phyloP scores from a whole-genome alignment of 1,140 invertebrate species.

The Caenorhabditis remanei region DNA sequence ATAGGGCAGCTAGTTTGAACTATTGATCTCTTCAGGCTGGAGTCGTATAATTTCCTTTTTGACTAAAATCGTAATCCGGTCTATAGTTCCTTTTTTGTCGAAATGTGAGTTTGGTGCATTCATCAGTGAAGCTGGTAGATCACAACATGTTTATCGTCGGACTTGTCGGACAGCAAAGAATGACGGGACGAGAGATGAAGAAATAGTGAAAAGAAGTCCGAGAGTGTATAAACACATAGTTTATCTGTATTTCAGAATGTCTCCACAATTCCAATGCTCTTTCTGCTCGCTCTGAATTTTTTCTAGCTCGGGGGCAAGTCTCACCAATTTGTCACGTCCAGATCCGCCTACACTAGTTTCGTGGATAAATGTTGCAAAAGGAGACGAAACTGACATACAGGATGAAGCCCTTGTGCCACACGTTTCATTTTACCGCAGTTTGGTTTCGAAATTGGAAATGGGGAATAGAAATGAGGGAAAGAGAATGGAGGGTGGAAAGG shows the following conservation, averaged over 20 bases:
- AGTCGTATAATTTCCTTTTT: background rate
- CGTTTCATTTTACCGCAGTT: constrained; percentile 53
- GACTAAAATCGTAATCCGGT: background rate
- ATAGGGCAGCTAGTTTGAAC: no score
- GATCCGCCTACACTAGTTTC: constrained; percentile 40
- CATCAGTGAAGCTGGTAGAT: constrained; percentile 47
- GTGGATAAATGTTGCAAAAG: constrained; percentile 29
- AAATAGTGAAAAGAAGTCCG: background rate
- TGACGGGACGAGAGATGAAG: background rate
- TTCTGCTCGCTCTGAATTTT: background rate
- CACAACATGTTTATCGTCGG: constrained; percentile 51
- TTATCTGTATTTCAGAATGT: constrained; percentile 54
- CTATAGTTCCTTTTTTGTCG: background rate
- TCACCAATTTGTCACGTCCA: constrained; percentile 49
- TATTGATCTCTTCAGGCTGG: background rate
- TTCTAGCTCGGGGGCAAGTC: constrained; percentile 11
- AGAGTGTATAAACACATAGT: constrained; percentile 47
- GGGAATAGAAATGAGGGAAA: constrained; percentile 21
- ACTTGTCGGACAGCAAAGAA: constrained; percentile 28
- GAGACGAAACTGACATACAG: constrained; percentile 34
- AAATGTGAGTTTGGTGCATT: constrained; percentile 9
- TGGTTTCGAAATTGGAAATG: constrained; percentile 54
- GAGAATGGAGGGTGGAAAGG: background rate
- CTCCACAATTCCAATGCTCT: constrained; percentile 14
- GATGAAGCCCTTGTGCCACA: constrained; percentile 30